These are phyloP conservation scores for Leptobrachium ailaonicum DNA, from an alignment of 2,113 vertebrate species.

Conservation along the genomic window DNA sequence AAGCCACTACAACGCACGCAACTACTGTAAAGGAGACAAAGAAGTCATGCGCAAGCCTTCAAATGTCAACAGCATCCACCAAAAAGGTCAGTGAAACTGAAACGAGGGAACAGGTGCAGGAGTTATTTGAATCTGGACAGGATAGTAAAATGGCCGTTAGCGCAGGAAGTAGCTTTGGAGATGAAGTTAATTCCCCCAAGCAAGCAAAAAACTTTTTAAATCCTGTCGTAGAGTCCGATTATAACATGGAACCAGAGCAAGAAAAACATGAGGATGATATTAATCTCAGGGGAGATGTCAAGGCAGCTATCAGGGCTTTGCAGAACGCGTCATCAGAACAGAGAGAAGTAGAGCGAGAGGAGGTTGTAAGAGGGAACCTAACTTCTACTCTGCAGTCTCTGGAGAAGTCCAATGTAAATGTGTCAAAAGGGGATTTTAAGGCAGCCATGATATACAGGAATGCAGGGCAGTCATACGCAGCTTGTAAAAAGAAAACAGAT, in stretches of 20 bases:
- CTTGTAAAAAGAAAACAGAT: conserved; percentile 61
- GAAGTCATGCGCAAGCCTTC: conserved; percentile 63
- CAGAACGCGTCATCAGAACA: conserved; percentile 64
- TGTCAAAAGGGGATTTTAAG: conserved; percentile 79
- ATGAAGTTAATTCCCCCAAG: conserved; percentile 65
- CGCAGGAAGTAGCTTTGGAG: conserved; percentile 67
- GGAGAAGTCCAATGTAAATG: conserved; percentile 84
- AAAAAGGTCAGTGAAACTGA: conserved; percentile 91
- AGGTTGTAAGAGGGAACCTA: conserved; percentile 81
- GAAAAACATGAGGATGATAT: conserved; percentile 71
- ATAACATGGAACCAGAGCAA: conserved; percentile 69
- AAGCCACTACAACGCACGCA: conserved; percentile 40
- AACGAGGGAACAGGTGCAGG: conserved; percentile 60
- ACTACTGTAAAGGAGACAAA: conserved; percentile 56
- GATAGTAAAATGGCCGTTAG: conserved; percentile 57
- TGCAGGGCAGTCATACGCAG: conserved; percentile 65
- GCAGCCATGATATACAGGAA: conserved; percentile 83
- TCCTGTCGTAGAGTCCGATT: conserved; percentile 67
- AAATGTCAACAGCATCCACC: conserved; percentile 65
- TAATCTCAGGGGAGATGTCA: conserved; percentile 73
- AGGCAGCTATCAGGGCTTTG: conserved; percentile 66
- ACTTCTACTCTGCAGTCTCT: conserved; percentile 81
- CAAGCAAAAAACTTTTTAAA: conserved; percentile 64
- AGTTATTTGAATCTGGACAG: conserved; percentile 63
- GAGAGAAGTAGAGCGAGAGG: conserved; percentile 76